Evolutionary conservation across 1,140 invertebrate species (phyloP).

Genomic region (Panagrolaimus sp.): DNA sequence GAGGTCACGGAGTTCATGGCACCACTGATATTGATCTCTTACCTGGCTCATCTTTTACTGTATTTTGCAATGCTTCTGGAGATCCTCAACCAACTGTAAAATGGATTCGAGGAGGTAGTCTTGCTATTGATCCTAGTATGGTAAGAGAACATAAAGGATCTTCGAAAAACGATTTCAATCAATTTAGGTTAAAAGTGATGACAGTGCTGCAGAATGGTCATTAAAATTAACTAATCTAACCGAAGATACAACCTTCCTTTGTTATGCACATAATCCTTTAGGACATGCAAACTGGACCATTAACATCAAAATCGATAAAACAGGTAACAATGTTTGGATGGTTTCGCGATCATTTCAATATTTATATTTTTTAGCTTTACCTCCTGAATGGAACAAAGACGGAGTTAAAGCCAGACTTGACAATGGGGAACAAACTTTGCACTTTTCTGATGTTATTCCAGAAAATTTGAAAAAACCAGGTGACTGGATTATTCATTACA

Average conservation of each 20-base stretch:
- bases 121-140: conserved; percentile 55
- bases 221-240: conserved; percentile 51
- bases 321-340: too few relatives aligned
- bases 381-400: conserved; percentile 41
- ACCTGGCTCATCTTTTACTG: conserved; percentile 52
- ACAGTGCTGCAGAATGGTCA: conserved; percentile 44
- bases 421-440: conserved; percentile 40
- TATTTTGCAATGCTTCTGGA: conserved; percentile 55
- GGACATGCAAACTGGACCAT: conserved; percentile 58
- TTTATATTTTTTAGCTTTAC: conserved; percentile 37
- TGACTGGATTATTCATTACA: conserved; percentile 50
- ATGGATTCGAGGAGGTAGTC: conserved; percentile 54
- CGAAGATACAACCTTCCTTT: conserved; percentile 54
- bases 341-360: too few relatives aligned
- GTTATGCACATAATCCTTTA: conserved; percentile 55
- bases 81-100: conserved; percentile 49
- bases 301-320: conserved; percentile 44
- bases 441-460: conserved; percentile 51
- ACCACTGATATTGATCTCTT: conserved; percentile 47
- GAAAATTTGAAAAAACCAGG: conserved; percentile 46
- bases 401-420: conserved; percentile 48
- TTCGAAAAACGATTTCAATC: too few relatives aligned
- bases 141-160: background rate
- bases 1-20: conserved; percentile 50
- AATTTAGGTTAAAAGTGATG: conserved; percentile 24